phyloP scores from a whole-genome alignment of 2,113 vertebrate species.

The Cynocephalus volans region DNA sequence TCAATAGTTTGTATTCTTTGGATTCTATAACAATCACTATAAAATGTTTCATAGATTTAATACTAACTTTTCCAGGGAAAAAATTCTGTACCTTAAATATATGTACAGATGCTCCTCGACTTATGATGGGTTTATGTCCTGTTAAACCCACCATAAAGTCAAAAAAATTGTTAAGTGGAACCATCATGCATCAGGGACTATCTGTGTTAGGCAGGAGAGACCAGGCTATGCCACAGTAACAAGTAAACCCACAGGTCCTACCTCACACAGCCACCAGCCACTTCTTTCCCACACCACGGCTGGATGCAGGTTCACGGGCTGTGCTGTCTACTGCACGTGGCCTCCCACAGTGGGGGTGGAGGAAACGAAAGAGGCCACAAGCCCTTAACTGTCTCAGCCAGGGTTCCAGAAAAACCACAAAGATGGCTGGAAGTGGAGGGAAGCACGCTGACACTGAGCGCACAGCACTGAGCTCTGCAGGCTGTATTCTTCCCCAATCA shows the following conservation, averaged over 20 bases:
- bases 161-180: too few relatives aligned
- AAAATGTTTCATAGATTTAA: conserved; percentile 6
- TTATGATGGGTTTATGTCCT: too few relatives aligned
- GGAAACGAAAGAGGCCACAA: neutral
- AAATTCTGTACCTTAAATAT: neutral
- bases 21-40: neutral
- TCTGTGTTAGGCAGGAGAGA: neutral
- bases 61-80: neutral
- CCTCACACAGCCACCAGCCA: neutral
- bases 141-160: too few relatives aligned
- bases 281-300: neutral
- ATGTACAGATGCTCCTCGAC: too few relatives aligned
- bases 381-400: neutral
- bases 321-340: rapidly evolving
- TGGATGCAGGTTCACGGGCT: neutral
- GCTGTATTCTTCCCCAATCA: neutral
- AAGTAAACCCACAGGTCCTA: neutral
- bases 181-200: too few relatives aligned
- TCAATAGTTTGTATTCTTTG: conserved; percentile 11
- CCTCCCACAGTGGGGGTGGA: neutral
- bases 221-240: neutral
- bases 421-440: neutral
- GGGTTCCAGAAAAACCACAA: neutral
- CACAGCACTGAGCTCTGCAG: neutral
- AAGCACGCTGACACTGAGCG: neutral